Conservation (phyloP, 2,888 invertebrate genomes). For the Erebia palarica region DNA sequence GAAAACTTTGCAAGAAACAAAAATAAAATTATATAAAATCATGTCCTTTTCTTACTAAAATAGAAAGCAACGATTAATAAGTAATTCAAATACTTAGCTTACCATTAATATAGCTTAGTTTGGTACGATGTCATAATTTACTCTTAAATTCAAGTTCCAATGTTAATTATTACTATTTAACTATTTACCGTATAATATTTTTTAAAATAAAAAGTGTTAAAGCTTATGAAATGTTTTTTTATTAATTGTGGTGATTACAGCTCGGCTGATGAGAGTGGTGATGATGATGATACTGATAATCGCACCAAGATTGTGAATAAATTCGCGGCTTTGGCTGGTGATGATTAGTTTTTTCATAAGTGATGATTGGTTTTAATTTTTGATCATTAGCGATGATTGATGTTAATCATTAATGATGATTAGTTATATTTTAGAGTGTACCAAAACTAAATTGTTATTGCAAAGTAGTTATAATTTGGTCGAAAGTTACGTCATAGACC, state of each 20-base stretch:
- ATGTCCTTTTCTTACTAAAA: too few relatives aligned
- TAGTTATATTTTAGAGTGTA: not conserved
- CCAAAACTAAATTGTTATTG: too few relatives aligned
- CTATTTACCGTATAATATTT: not conserved
- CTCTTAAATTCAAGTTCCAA: not conserved
- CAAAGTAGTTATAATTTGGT: too few relatives aligned
- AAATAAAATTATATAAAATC: too few relatives aligned
- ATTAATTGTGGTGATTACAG: not conserved
- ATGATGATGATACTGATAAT: conserved; percentile 41
- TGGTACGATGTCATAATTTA: not conserved
- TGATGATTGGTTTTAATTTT: not conserved
- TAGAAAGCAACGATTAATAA: too few relatives aligned
- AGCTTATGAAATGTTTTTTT: not conserved
- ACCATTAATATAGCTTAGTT: not conserved
- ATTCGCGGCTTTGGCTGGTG: conserved; percentile 63
- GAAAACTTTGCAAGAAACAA: too few relatives aligned
- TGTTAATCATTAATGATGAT: too few relatives aligned
- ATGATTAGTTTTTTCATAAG: conserved; percentile 29
- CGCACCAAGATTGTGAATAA: conserved; percentile 64
- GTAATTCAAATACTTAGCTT: too few relatives aligned
- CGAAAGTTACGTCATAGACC: too few relatives aligned
- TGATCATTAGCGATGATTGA: too few relatives aligned
- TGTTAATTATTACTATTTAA: not conserved
- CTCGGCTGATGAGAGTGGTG: too few relatives aligned
- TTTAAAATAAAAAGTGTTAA: not conserved